Evolutionary conservation across 1,140 invertebrate species (phyloP), one percentile per base, ranked within the genome.

Genomic region (Lamellibrachia luymesi): DNA sequence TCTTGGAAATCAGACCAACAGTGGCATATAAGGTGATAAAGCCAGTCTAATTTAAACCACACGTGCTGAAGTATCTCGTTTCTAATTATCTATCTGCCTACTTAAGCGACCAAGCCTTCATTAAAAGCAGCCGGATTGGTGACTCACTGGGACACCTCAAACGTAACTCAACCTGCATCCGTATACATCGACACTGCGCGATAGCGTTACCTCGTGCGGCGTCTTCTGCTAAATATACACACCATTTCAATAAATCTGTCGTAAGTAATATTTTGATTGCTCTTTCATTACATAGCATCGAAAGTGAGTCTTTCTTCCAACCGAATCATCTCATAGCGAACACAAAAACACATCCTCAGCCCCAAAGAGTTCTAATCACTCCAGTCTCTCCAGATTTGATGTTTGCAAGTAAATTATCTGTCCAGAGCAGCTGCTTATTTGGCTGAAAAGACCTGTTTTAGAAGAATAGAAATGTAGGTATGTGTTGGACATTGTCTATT

Each of bases 231-330:
- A 80, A 80, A 80, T 80, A 80, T 80, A 80, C 64, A 80, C 64
- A 80, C 64, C 64, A 80, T 80, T 80, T 80, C 64, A 80, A 80
- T 80, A 80, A 80, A 80, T 80, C 64, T 80, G 64, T 80, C 64
- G 64, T 22, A 80, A 80, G 64, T 80, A 80, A 80, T 80, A 80
- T 80, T 80, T 80, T 80, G 64, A 80, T 80, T 80, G 64, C 64
- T 80, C 64, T 80, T 80, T 80, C 64, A 80, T 80, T 80, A 22
- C 64, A 22, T 22, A 80, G 64, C 13, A 2, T 4, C 6, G 64
- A 80, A 80, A 80, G 64, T 80, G 64, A 80, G 64, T 80, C 64
- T 10, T 80, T 80, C 64, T 80, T 56, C 64, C 64, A 80, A 80
- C 7, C 64, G 64, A 80, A 80, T 80, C 64, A 80, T 80, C 64